Conservation (phyloP, 2,113 vertebrate species). For the Pungitius pungitius region DNA sequence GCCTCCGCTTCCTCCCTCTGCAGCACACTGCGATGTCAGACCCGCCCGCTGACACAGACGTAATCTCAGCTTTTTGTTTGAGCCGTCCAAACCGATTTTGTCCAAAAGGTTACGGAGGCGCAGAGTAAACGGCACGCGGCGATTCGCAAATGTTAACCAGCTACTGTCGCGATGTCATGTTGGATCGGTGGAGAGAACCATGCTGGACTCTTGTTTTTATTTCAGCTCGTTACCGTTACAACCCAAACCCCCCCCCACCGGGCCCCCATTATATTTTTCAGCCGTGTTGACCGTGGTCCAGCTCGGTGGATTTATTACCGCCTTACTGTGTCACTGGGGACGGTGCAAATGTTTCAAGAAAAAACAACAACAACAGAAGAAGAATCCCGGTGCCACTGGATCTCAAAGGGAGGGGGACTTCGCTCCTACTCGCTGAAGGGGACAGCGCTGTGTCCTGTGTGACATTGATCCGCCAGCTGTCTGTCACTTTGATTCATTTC, state of each 20-base stretch:
- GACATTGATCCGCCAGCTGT: slow-evolving; percentile 47
- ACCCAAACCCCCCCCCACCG: neutral
- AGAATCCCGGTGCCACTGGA: neutral
- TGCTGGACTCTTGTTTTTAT: neutral
- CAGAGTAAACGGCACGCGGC: no score
- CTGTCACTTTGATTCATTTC: slow-evolving; percentile 55
- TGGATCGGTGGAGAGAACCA: slow-evolving; percentile 1
- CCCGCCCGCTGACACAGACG: slow-evolving; percentile 4
- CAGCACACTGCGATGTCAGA: neutral
- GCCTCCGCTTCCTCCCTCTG: slow-evolving; percentile 1
- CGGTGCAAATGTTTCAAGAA: slow-evolving; percentile 16
- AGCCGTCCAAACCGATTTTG: slow-evolving; percentile 12
- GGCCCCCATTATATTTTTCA: neutral
- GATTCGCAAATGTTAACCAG: neutral
- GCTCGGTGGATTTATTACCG: slow-evolving; percentile 45
- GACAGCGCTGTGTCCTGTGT: slow-evolving; percentile 36
- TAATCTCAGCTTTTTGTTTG: slow-evolving; percentile 39
- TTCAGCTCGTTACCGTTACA: slow-evolving; percentile 6
- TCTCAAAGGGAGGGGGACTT: slow-evolving; percentile 34
- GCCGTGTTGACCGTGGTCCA: slow-evolving; percentile 23
- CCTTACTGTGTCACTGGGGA: slow-evolving; percentile 29
- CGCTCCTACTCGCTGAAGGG: slow-evolving; percentile 43
- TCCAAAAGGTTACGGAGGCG: slow-evolving; percentile 10
- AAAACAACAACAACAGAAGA: no score
- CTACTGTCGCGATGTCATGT: neutral